A percentile compares a stretch with the other conserved stretches of the same genome.
These are phyloP conservation scores for Spialia ferax DNA, from an alignment of 2,888 invertebrate species.

Conservation along the genomic window DNA sequence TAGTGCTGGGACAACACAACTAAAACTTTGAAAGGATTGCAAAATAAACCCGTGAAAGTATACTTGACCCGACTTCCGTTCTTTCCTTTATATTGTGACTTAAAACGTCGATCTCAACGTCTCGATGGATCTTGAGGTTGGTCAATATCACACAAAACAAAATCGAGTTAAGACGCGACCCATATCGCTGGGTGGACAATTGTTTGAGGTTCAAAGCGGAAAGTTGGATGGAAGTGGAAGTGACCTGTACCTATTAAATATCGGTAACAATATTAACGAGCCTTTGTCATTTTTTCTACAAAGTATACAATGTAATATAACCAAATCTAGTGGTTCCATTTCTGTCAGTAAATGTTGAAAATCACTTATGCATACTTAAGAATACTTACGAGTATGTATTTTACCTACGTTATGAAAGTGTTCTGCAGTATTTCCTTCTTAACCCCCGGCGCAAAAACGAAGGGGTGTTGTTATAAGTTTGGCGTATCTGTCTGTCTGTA, in stretches of 20 bases:
- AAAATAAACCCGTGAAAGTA: conserved; percentile 29
- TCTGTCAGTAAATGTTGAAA: no score
- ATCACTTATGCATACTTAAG: no score
- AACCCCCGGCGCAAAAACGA: no score
- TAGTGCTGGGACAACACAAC: not conserved
- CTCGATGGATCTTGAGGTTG: conserved; percentile 8
- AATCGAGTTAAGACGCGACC: conserved; percentile 36
- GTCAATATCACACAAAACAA: conserved; percentile 40
- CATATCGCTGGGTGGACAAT: conserved; percentile 35
- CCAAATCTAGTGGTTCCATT: no score
- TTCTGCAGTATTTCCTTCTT: no score
- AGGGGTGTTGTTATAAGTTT: no score
- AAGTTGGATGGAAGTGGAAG: not conserved
- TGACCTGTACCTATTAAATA: no score
- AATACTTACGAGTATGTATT: no score
- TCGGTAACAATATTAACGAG: not conserved
- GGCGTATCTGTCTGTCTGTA: no score
- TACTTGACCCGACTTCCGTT: conserved; percentile 25
- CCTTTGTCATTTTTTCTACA: no score
- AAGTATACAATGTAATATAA: no score
- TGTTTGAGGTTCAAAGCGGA: conserved; percentile 14
- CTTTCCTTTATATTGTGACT: conserved; percentile 24
- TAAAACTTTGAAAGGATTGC: conserved; percentile 27
- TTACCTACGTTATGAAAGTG: no score
- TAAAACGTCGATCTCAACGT: conserved; percentile 25